A percentile compares a stretch with the other conserved stretches of the same genome.
phyloP scores from a whole-genome alignment of 2,797 vertebrate species.

The Lophura swinhoii region DNA sequence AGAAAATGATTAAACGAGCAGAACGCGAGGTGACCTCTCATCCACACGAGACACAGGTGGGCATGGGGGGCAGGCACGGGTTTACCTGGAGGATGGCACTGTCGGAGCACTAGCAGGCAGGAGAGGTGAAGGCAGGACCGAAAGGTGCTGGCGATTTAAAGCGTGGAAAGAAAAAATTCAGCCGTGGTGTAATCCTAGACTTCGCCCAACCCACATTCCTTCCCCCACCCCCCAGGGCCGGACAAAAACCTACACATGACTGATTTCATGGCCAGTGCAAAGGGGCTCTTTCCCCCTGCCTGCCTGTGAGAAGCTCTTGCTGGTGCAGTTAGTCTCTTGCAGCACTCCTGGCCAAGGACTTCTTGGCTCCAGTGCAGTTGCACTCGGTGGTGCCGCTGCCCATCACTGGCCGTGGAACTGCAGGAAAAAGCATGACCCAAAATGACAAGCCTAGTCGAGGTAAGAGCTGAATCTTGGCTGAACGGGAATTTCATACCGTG shows the following conservation, averaged over 20 bases:
- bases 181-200: constrained; percentile 81
- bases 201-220: constrained; percentile 82
- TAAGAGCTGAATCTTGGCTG: fast-evolving
- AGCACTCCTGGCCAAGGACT: fast-evolving
- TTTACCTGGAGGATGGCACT: constrained; percentile 73
- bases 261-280: constrained; percentile 48
- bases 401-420: fast-evolving
- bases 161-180: constrained; percentile 60
- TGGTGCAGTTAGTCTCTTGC: not conserved
- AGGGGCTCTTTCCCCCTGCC: not conserved
- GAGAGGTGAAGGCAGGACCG: constrained; percentile 13
- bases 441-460: not conserved
- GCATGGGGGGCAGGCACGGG: not conserved
- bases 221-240: constrained; percentile 66
- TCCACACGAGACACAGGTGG: not conserved
- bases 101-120: constrained; percentile 27
- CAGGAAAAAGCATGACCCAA: fast-evolving
- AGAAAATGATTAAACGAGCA: constrained; percentile 57
- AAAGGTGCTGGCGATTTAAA: constrained; percentile 80
- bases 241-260: constrained; percentile 69
- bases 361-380: not conserved
- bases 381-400: not conserved
- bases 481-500: fast-evolving
- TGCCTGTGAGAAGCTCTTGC: fast-evolving
- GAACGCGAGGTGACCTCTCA: not conserved